A percentile compares a stretch with the other conserved stretches of the same genome.
phyloP scores from a whole-genome alignment of 2,797 vertebrate species.

The Sandelia bainsii region DNA sequence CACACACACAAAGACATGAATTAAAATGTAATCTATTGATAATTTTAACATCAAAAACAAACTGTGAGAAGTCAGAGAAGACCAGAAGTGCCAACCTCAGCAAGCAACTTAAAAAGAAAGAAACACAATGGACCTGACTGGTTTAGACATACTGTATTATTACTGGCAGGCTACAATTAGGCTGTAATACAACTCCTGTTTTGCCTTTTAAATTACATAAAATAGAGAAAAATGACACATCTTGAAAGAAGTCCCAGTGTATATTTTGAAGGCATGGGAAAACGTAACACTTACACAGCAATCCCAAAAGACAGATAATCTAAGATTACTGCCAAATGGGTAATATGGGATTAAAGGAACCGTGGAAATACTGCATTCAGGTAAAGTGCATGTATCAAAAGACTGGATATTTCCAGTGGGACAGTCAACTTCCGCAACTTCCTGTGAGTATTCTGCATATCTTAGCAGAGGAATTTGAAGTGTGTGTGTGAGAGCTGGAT shows the following conservation, averaged over 20 bases:
- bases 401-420: background rate
- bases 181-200: conserved; percentile 3
- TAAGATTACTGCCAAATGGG: background rate
- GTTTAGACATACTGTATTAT: conserved; percentile 30
- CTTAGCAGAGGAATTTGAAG: too few species aligned
- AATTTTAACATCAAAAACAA: background rate
- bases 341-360: background rate
- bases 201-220: background rate
- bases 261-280: background rate
- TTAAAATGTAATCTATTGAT: conserved; percentile 30
- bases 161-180: conserved; percentile 18
- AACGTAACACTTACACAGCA: background rate
- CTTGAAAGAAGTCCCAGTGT: background rate
- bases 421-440: background rate
- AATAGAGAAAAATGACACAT: background rate
- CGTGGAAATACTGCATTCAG: background rate
- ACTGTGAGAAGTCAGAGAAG: conserved; percentile 2
- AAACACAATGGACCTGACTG: conserved; percentile 27
- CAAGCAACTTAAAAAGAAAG: conserved; percentile 18
- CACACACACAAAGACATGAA: background rate
- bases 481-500: too few species aligned
- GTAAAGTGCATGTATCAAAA: background rate
- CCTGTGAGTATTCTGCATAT: too few species aligned
- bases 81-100: conserved; percentile 21
- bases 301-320: background rate